Evolutionary conservation across 2,113 vertebrate species (phyloP).

Genomic region (Plecturocebus donacophilus): DNA sequence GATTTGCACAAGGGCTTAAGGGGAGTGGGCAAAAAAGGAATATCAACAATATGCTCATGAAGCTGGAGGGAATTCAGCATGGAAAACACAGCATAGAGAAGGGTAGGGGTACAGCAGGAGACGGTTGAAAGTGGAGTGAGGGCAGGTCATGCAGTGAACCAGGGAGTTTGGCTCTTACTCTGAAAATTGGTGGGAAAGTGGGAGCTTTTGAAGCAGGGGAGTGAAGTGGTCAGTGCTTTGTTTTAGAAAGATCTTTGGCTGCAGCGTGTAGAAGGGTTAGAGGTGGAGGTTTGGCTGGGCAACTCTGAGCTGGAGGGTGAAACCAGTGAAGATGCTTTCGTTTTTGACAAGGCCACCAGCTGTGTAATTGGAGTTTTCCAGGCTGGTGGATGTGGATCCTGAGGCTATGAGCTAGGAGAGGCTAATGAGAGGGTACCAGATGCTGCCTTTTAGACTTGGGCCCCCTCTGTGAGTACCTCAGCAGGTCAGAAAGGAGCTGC

Average conservation of each 20-base stretch:
- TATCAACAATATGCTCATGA: background rate
- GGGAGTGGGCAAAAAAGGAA: background rate
- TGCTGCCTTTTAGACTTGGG: background rate
- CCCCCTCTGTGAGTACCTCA: background rate
- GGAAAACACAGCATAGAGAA: background rate
- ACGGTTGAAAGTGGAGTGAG: background rate
- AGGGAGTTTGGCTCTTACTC: background rate
- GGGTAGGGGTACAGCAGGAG: background rate
- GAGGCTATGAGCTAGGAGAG: background rate
- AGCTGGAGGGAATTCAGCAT: background rate
- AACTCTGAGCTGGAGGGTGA: background rate
- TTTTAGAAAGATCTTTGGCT: background rate
- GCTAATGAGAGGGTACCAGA: conserved; percentile 46
- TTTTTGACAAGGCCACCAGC: conserved; percentile 49
- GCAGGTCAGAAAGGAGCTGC: background rate
- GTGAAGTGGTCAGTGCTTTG: background rate
- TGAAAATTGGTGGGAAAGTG: background rate
- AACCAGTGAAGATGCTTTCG: background rate
- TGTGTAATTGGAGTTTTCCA: conserved; percentile 37
- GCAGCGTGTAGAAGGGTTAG: background rate
- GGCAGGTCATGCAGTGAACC: background rate
- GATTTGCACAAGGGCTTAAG: background rate
- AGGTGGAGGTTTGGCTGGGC: background rate
- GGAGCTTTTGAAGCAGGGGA: background rate
- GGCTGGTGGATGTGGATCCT: background rate